phyloP scores from a whole-genome alignment of 2,888 invertebrate species.

The Argyresthia albistria region DNA sequence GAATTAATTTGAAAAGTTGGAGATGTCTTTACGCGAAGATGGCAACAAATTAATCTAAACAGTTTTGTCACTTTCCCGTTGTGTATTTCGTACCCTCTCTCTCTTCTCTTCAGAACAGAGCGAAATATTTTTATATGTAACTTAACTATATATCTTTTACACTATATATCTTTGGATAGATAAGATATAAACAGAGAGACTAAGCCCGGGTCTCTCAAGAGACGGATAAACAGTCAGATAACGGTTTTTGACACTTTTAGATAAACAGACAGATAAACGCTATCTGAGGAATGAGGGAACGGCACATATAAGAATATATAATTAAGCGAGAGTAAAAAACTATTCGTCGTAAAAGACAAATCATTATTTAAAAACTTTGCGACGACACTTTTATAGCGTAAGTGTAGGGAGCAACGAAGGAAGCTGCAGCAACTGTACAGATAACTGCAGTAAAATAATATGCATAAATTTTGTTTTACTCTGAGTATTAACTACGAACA shows the following conservation, averaged over 20 bases:
- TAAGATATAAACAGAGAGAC: too few species aligned
- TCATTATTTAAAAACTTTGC: conserved; percentile 2
- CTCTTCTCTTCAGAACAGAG: conserved; percentile 3
- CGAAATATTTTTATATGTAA: background rate
- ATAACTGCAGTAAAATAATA: too few species aligned
- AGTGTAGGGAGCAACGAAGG: background rate
- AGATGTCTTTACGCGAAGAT: conserved; percentile 17
- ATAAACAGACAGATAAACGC: background rate
- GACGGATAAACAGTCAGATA: background rate
- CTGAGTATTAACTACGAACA: too few species aligned
- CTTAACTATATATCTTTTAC: too few species aligned
- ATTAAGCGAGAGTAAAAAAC: too few species aligned
- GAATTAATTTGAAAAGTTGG: conserved; percentile 23
- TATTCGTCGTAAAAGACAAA: background rate
- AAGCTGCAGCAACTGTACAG: background rate
- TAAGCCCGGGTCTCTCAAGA: too few species aligned
- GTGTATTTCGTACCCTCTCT: conserved; percentile 22
- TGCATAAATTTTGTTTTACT: too few species aligned
- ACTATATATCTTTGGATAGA: too few species aligned
- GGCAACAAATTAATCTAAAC: conserved; percentile 33
- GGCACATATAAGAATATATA: background rate
- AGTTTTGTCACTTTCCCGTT: conserved; percentile 28
- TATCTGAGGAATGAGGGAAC: too few species aligned
- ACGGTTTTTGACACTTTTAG: background rate
- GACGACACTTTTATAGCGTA: background rate